Evolutionary conservation across 2,888 invertebrate species (phyloP).

Genomic region (Amiota minor): DNA sequence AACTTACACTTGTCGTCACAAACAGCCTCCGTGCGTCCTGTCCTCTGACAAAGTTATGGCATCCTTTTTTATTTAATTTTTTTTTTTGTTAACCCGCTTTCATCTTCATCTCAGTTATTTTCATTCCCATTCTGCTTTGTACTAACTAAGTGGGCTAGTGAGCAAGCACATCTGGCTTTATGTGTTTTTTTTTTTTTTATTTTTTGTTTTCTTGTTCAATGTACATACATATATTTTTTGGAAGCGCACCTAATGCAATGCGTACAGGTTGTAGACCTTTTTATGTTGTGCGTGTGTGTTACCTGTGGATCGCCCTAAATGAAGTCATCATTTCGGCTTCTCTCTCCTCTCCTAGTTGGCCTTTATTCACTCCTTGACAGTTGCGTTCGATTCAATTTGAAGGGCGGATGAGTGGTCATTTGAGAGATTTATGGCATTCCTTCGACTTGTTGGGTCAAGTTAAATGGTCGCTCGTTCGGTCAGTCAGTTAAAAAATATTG

Average conservation of each 20-base stretch:
- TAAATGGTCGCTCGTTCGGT: conserved; percentile 32
- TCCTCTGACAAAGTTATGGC: background rate
- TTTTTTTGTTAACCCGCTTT: background rate
- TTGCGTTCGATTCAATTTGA: too few relatives aligned
- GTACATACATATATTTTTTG: too few relatives aligned
- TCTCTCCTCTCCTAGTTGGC: background rate
- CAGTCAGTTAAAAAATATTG: conserved; percentile 12
- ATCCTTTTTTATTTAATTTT: too few relatives aligned
- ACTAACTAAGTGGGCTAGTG: too few relatives aligned
- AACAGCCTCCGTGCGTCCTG: background rate
- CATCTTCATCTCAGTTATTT: background rate
- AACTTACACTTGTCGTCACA: conserved; percentile 19
- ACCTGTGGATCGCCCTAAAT: background rate
- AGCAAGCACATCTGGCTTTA: too few relatives aligned
- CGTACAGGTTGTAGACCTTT: background rate
- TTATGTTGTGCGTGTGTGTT: too few relatives aligned
- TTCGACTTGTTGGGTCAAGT: conserved; percentile 20
- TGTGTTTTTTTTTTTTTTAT: too few relatives aligned
- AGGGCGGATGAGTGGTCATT: background rate
- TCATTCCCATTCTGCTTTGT: too few relatives aligned
- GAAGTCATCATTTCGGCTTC: background rate
- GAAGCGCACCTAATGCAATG: conserved; percentile 4
- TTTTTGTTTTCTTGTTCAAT: too few relatives aligned
- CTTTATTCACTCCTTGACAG: background rate
- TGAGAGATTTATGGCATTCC: conserved; percentile 43